Evolutionary conservation across 2,797 vertebrate genomes (phyloP).

Genomic region (Dendrocincla tyrannina): DNA sequence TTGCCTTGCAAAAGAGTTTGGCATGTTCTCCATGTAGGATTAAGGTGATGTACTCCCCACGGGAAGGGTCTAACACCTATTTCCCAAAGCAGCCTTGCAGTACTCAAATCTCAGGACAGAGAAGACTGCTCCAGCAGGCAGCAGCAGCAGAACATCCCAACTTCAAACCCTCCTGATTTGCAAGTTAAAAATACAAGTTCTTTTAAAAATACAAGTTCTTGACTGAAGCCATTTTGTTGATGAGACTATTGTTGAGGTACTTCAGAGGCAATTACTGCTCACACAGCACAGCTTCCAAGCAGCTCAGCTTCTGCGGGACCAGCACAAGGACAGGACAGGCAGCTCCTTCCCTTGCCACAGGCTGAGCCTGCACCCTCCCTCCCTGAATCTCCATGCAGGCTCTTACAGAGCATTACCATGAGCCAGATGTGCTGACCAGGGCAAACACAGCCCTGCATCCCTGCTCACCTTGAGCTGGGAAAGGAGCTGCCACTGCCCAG

Average conservation of each 20-base stretch:
- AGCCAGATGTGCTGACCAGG: background rate
- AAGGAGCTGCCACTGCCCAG: background rate
- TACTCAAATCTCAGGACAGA: background rate
- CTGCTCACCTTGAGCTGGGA: fast-evolving
- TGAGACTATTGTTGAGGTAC: background rate
- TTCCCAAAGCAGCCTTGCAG: background rate
- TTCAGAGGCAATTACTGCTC: background rate
- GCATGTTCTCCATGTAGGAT: background rate
- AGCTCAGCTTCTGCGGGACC: background rate
- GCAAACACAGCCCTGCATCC: background rate
- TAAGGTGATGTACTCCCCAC: too few relatives aligned
- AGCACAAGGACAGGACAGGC: background rate
- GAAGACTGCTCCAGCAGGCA: background rate
- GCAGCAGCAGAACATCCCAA: background rate
- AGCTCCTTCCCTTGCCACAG: background rate
- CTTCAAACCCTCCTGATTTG: background rate
- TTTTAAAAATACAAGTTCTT: background rate
- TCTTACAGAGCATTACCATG: background rate
- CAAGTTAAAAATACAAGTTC: background rate
- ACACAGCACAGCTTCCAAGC: background rate
- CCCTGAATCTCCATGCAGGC: background rate
- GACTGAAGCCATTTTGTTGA: background rate
- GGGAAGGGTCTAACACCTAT: fast-evolving
- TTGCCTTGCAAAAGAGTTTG: background rate
- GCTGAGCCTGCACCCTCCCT: background rate